Percentiles rank a stretch among this genome's conserved stretches.
phyloP scores from a whole-genome alignment of 2,888 invertebrate genomes.

The Epicampocera succincta region DNA sequence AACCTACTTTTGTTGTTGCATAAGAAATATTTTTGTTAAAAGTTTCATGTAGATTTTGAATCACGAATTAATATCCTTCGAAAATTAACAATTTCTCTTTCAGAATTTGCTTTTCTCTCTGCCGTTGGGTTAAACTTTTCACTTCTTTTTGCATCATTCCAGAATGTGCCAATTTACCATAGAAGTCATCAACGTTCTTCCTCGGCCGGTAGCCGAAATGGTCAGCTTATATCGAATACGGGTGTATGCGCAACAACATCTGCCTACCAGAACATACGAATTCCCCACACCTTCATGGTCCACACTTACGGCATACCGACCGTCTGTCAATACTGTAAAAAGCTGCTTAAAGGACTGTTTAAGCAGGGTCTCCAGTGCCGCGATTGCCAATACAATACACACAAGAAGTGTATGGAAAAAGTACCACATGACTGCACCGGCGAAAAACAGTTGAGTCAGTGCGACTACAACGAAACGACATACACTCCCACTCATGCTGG shows the following conservation, averaged over 20 bases:
- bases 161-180: conserved; percentile 81
- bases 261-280: conserved; percentile 83
- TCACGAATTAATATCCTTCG: too few species aligned
- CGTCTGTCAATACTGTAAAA: conserved; percentile 97
- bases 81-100: too few species aligned
- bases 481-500: conserved; percentile 67
- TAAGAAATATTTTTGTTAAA: too few species aligned
- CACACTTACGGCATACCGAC: conserved; percentile 98
- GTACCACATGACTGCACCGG: conserved; percentile 95
- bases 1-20: too few species aligned
- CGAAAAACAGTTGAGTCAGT: conserved; percentile 83
- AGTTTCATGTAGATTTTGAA: too few species aligned
- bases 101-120: too few species aligned
- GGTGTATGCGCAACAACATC: conserved; percentile 58
- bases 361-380: conserved; percentile 98
- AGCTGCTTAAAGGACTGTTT: conserved; percentile 96
- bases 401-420: conserved; percentile 95
- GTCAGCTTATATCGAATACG: conserved; percentile 77
- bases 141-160: conserved; percentile 9
- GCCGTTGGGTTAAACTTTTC: too few species aligned
- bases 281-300: conserved; percentile 98
- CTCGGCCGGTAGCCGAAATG: conserved; percentile 84
- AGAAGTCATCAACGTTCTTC: conserved; percentile 86
- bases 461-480: conserved; percentile 76
- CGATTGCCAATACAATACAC: conserved; percentile 98